Percentiles rank a stretch among this genome's conserved stretches.
phyloP scores from a whole-genome alignment of 2,797 vertebrate genomes.

The Anableps anableps region DNA sequence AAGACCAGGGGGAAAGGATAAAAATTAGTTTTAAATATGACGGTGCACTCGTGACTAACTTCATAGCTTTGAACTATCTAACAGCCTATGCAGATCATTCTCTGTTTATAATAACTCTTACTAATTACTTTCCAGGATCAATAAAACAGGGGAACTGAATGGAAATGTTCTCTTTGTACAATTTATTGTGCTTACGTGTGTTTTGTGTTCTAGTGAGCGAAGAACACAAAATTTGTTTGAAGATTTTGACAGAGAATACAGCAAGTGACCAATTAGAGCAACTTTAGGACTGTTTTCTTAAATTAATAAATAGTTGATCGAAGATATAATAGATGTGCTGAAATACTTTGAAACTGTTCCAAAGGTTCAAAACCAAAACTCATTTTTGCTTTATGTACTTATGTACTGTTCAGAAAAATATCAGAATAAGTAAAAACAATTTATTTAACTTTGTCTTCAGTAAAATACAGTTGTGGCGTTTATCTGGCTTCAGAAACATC shows the following conservation, averaged over 20 bases:
- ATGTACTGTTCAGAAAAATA: too few species aligned
- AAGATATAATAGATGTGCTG: neutral
- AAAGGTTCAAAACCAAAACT: neutral
- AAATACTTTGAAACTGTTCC: neutral
- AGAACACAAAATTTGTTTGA: constrained; percentile 43
- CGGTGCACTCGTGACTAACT: constrained; percentile 33
- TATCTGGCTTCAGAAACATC: neutral
- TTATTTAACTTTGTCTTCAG: neutral
- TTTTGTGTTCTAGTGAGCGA: constrained; percentile 3
- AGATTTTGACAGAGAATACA: constrained; percentile 36
- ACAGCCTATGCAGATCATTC: constrained; percentile 50
- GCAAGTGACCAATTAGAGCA: constrained; percentile 35
- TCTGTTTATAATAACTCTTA: constrained; percentile 67
- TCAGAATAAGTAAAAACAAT: too few species aligned
- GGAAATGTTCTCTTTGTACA: constrained; percentile 47
- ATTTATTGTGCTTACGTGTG: constrained; percentile 35
- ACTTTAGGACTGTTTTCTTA: constrained; percentile 5
- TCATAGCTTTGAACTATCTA: constrained; percentile 33
- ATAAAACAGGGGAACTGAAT: constrained; percentile 62
- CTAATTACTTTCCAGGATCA: constrained; percentile 63
- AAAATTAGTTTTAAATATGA: constrained; percentile 43
- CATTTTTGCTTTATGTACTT: neutral
- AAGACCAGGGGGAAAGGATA: constrained; percentile 33
- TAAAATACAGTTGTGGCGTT: neutral
- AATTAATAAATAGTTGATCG: neutral